Evolutionary conservation across 2,113 vertebrate species (phyloP).

Genomic region (Oryzias woworae): DNA sequence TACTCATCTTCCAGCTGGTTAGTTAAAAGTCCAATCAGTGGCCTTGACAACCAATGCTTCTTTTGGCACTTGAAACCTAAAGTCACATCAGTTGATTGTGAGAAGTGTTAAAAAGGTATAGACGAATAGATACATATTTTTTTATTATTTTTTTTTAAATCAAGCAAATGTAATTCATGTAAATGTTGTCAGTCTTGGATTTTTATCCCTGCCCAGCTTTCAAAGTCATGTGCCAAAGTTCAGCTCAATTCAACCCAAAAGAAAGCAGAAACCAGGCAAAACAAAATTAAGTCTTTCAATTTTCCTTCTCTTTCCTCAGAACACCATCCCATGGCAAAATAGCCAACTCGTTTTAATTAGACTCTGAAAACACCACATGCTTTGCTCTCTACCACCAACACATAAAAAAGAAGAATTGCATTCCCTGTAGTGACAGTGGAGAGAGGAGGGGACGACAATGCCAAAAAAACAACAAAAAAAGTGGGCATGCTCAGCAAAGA

Average conservation of each 20-base stretch:
- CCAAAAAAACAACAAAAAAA: slow-evolving; percentile 44
- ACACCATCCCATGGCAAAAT: slow-evolving; percentile 50
- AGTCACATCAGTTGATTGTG: too few species aligned
- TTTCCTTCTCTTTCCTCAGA: slow-evolving; percentile 55
- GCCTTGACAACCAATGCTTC: too few species aligned
- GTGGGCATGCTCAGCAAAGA: slow-evolving; percentile 32
- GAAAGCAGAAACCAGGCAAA: slow-evolving; percentile 50
- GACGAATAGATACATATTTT: too few species aligned
- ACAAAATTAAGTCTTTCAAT: slow-evolving; percentile 64
- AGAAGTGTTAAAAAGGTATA: too few species aligned
- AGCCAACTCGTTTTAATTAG: slow-evolving; percentile 71
- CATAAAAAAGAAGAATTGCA: slow-evolving; percentile 53
- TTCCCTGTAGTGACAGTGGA: slow-evolving; percentile 46
- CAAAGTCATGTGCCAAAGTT: slow-evolving; percentile 47
- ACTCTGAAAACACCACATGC: slow-evolving; percentile 56
- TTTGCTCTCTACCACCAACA: slow-evolving; percentile 51
- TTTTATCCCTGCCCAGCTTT: slow-evolving; percentile 45
- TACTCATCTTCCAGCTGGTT: too few species aligned
- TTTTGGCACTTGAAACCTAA: too few species aligned
- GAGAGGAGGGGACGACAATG: slow-evolving; percentile 22
- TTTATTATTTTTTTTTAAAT: too few species aligned
- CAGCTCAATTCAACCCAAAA: slow-evolving; percentile 44
- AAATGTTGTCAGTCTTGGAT: too few species aligned
- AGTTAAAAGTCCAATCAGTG: too few species aligned
- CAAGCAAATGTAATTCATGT: too few species aligned